Evolutionary conservation across 2,888 invertebrate species (phyloP), one percentile per base, ranked within the genome.

Genomic region (Leptothorax acervorum): DNA sequence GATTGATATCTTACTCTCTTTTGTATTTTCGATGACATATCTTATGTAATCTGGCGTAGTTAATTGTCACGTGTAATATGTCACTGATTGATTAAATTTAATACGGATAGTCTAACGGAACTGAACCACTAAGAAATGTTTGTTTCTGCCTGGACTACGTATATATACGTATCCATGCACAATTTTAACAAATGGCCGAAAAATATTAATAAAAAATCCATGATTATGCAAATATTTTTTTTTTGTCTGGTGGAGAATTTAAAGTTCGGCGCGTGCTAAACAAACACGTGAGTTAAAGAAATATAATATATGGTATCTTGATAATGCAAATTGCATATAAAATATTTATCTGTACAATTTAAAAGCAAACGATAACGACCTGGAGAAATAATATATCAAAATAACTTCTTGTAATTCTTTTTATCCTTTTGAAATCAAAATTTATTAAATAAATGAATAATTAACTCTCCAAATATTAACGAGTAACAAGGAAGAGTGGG

Each of bases 1-100:
- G 45, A 74, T 74, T 60, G 48, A 62, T 48, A 62, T 35, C 57
- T 45, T 74, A n/a, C 15, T 62, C 31, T 60, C 9, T 39, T 53
- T 35, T 2, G 15, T 11, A 55, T 62, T 62, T 18, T 45, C 31
- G n/a, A 74, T 31, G 18, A 23, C 3, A 23, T 15, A 35, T 23
- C n/a, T 62, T 45, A 31, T 3, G 11, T n/a, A 60, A 45, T 9
- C 18, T 74, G 12, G 45, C 1, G 15, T 60, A 45, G 0, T 15
- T 74, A 42, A 65, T 42, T 9, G 5, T 48, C 31, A 31, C 45
- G 35, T 11, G 6, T 74, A 60, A 71, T 53, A 71, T 53, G 15
- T 4, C 2, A 18, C 4, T 39, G 23, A 71, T 68, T 31, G 23
- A 66, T 70, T 53, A 35, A 53, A 23, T 35, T 48, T 70, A 70